Evolutionary conservation across 2,888 invertebrate species (phyloP).

Genomic region (Agelastica alni): DNA sequence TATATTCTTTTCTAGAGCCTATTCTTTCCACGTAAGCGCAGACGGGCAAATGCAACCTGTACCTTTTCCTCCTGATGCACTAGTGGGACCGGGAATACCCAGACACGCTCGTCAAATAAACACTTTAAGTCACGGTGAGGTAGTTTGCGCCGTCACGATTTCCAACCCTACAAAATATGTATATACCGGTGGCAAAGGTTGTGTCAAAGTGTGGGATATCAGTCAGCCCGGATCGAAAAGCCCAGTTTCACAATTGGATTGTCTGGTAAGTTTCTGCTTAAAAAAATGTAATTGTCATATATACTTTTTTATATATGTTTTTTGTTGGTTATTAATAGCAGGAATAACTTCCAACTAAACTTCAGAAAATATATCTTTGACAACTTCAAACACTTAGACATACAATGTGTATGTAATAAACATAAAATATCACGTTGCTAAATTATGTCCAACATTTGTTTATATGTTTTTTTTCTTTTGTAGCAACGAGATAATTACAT

Average conservation of each 20-base stretch:
- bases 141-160: conserved; percentile 96
- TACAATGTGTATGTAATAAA: too few relatives aligned
- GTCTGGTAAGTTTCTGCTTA: conserved; percentile 69
- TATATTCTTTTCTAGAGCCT: conserved; percentile 67
- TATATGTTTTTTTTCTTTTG: conserved; percentile 37
- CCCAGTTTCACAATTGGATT: conserved; percentile 85
- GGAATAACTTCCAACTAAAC: too few relatives aligned
- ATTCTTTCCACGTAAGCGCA: conserved; percentile 91
- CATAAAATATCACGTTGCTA: too few relatives aligned
- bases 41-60: conserved; percentile 89
- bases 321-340: too few relatives aligned
- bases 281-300: background rate
- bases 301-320: background rate
- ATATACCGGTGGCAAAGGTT: conserved; percentile 97
- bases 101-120: conserved; percentile 88
- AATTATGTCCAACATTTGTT: too few relatives aligned
- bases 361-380: too few relatives aligned
- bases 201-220: conserved; percentile 86
- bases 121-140: conserved; percentile 92
- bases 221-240: conserved; percentile 75
- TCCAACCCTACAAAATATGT: conserved; percentile 85
- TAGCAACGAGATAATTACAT: conserved; percentile 97
- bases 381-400: too few relatives aligned
- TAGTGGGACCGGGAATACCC: conserved; percentile 91
- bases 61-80: conserved; percentile 92